phyloP scores from a whole-genome alignment of 2,888 invertebrate species.

The Teinopalpus imperialis region DNA sequence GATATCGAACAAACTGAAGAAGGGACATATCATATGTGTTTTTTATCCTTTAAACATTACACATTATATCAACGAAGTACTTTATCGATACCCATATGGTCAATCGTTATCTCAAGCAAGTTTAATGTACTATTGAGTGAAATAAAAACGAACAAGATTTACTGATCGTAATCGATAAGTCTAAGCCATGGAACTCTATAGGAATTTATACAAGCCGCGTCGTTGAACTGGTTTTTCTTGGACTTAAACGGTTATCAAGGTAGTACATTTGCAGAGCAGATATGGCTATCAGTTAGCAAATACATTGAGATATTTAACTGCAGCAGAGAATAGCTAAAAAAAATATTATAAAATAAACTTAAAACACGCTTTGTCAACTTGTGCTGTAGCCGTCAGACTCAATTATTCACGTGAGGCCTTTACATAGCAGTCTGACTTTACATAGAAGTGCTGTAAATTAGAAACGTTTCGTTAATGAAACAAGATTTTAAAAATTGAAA shows the following conservation, averaged over 20 bases:
- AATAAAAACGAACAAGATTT: slow-evolving; percentile 9
- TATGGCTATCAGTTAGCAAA: slow-evolving; percentile 20
- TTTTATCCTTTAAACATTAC: neutral
- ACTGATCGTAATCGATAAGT: slow-evolving; percentile 15
- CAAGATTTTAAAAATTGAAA: too few species aligned
- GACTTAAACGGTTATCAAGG: slow-evolving; percentile 1
- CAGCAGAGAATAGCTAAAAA: neutral
- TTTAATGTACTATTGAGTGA: slow-evolving; percentile 9
- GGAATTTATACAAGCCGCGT: slow-evolving; percentile 5
- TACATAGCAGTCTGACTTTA: too few species aligned
- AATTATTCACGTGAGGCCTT: too few species aligned
- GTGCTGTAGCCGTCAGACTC: too few species aligned
- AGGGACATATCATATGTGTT: too few species aligned
- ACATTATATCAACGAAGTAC: neutral
- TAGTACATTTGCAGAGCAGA: slow-evolving; percentile 1
- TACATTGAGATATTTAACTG: slow-evolving; percentile 7
- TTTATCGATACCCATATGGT: neutral
- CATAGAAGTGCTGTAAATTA: too few species aligned
- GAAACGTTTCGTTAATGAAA: too few species aligned
- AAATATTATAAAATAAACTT: too few species aligned
- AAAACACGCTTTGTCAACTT: too few species aligned
- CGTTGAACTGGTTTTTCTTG: slow-evolving; percentile 18
- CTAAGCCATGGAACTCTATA: slow-evolving; percentile 8
- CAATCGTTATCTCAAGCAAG: slow-evolving; percentile 4
- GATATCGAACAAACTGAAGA: too few species aligned